phyloP scores from a whole-genome alignment of 1,140 invertebrate species.

The Neodiprion virginianus region DNA sequence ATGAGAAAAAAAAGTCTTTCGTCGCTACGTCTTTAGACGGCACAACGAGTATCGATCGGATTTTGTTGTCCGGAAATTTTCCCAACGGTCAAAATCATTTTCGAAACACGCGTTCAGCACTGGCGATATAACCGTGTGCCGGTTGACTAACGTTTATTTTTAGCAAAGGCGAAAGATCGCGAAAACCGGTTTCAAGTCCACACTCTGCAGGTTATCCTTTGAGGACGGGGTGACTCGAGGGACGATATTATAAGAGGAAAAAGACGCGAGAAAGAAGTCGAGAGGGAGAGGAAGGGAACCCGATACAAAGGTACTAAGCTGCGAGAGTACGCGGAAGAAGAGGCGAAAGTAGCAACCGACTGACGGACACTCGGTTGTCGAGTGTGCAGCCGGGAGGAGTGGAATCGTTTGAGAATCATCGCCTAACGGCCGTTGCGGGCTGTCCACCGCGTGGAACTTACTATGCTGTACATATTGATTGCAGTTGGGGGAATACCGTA shows the following conservation, averaged over 20 bases:
- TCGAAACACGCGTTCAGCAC: too few relatives aligned
- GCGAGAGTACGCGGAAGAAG: conserved; percentile 24
- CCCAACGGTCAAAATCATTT: too few relatives aligned
- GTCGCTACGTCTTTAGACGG: too few relatives aligned
- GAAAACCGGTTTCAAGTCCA: conserved; percentile 47
- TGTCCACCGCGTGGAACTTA: neutral
- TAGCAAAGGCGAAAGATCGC: conserved; percentile 32
- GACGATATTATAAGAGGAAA: conserved; percentile 17
- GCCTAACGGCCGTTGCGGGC: neutral
- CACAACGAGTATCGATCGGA: too few relatives aligned
- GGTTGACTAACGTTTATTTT: conserved; percentile 26
- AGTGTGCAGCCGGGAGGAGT: conserved; percentile 8
- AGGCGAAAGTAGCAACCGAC: conserved; percentile 23
- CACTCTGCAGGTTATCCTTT: conserved; percentile 13
- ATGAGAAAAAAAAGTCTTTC: too few relatives aligned
- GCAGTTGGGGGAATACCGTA: neutral
- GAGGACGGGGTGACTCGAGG: conserved; percentile 9
- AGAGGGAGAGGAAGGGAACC: conserved; percentile 17
- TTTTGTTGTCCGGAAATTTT: too few relatives aligned
- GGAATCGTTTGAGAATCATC: neutral
- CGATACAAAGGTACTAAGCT: neutral
- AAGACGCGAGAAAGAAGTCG: conserved; percentile 11
- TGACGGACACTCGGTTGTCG: too few relatives aligned
- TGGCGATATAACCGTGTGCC: too few relatives aligned
- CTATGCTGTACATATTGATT: conserved; percentile 7